phyloP scores from a whole-genome alignment of 2,113 vertebrate genomes.

The Oceanodroma tethys region DNA sequence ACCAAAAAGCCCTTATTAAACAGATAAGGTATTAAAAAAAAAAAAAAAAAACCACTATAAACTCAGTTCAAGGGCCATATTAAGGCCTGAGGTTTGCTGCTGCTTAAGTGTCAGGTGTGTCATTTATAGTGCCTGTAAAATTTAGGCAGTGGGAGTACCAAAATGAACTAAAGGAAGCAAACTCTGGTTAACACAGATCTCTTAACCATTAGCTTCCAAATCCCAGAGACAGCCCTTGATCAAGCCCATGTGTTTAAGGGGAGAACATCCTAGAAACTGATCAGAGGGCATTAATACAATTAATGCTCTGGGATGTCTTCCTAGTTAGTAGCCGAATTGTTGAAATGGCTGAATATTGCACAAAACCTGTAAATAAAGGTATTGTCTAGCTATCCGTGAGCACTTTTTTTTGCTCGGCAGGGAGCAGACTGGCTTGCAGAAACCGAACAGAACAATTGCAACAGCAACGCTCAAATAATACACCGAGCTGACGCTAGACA shows the following conservation, averaged over 20 bases:
- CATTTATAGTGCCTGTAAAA: not conserved
- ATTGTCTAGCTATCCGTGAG: not conserved
- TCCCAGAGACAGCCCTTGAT: not conserved
- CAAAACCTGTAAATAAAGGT: not conserved
- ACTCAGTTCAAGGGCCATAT: not conserved
- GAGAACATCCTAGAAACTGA: not conserved
- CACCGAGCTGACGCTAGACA: not conserved
- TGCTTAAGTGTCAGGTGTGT: not conserved
- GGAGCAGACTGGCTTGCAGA: not conserved
- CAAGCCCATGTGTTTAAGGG: not conserved
- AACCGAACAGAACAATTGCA: not conserved
- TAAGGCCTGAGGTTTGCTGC: not conserved
- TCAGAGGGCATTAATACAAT: not conserved
- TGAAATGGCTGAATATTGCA: not conserved
- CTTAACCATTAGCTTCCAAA: not conserved
- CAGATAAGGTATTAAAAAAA: not conserved
- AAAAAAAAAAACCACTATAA: not conserved
- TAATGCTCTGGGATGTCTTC: not conserved
- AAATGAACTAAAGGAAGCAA: not conserved
- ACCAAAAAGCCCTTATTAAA: not conserved
- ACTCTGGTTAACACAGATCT: not conserved
- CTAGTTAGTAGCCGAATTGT: not conserved
- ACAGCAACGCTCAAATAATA: not conserved
- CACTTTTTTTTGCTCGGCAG: not conserved
- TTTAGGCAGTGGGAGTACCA: not conserved